A percentile compares a stretch with the other conserved stretches of the same genome.
Evolutionary conservation across 2,888 invertebrate species (phyloP).

Genomic region (Pristionchus maxplancki): DNA sequence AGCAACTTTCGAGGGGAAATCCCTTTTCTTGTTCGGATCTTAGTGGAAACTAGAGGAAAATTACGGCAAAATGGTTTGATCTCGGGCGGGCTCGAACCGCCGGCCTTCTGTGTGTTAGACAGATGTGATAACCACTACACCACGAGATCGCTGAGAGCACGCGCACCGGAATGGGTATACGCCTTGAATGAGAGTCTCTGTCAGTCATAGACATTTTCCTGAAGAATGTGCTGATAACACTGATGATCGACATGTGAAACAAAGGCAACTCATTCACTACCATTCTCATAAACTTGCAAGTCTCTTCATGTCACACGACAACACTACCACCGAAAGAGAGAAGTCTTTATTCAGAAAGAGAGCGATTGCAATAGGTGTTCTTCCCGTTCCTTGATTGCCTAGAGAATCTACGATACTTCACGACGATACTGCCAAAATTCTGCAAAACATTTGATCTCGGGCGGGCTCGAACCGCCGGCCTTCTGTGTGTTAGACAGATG

Average conservation of each 20-base stretch:
- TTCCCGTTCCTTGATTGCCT: too few relatives aligned
- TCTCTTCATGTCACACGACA: too few relatives aligned
- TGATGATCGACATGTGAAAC: too few relatives aligned
- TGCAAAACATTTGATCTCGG: constrained; percentile 66
- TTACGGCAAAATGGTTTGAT: constrained; percentile 60
- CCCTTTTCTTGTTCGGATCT: background rate
- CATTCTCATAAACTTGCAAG: too few relatives aligned
- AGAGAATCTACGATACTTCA: too few relatives aligned
- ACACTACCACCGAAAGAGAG: too few relatives aligned
- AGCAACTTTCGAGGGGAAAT: background rate
- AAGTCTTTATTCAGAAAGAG: too few relatives aligned
- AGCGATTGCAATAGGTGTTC: too few relatives aligned
- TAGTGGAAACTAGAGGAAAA: background rate
- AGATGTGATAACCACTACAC: constrained; percentile 76
- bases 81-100: constrained; percentile 76
- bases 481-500: constrained; percentile 76
- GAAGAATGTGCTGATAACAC: too few relatives aligned
- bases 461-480: constrained; percentile 75
- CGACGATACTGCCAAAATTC: background rate
- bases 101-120: constrained; percentile 76
- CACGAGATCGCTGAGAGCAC: constrained; percentile 64
- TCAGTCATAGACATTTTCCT: background rate
- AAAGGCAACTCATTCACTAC: too few relatives aligned
- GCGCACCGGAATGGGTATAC: background rate
- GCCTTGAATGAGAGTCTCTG: background rate